Evolutionary conservation across 2,888 invertebrate genomes (phyloP).

Genomic region (Alsophila aescularia): DNA sequence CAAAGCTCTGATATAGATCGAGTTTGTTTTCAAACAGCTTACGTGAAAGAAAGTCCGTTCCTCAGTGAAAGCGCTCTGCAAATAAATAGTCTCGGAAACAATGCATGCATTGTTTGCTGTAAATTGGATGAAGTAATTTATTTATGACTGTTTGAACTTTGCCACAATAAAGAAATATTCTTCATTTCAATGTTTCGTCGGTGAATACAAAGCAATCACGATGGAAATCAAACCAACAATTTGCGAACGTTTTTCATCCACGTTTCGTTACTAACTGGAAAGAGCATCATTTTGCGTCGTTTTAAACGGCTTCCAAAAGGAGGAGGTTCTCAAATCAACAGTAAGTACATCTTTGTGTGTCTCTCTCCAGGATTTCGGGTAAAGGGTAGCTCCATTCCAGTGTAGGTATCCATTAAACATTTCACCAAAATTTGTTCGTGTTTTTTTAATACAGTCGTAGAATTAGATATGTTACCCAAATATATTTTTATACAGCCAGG

Average conservation of each 20-base stretch:
- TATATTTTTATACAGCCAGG: too few species aligned
- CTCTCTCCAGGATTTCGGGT: too few species aligned
- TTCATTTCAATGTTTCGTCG: slow-evolving; percentile 35
- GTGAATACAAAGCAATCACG: slow-evolving; percentile 34
- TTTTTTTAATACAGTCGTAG: too few species aligned
- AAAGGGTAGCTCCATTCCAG: too few species aligned
- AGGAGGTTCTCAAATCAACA: too few species aligned
- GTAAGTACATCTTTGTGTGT: too few species aligned
- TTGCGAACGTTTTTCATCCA: slow-evolving; percentile 10
- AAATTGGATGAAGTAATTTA: slow-evolving; percentile 71
- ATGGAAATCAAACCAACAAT: slow-evolving; percentile 17
- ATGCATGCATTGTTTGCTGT: slow-evolving; percentile 77
- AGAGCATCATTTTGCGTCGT: background rate
- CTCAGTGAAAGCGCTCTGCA: slow-evolving; percentile 70
- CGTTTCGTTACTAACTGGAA: slow-evolving; percentile 1
- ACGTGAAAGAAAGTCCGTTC: slow-evolving; percentile 70
- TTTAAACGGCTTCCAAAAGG: too few species aligned
- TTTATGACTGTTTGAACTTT: slow-evolving; percentile 53
- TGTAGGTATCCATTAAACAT: too few species aligned
- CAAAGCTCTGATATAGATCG: slow-evolving; percentile 70
- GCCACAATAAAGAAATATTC: slow-evolving; percentile 44
- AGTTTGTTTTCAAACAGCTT: slow-evolving; percentile 59
- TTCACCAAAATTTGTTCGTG: too few species aligned
- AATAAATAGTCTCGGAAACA: slow-evolving; percentile 76
- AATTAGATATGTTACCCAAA: too few species aligned